Base-by-base conservation (phyloP, 2,113 vertebrate species). In the Elachura formosa region DNA sequence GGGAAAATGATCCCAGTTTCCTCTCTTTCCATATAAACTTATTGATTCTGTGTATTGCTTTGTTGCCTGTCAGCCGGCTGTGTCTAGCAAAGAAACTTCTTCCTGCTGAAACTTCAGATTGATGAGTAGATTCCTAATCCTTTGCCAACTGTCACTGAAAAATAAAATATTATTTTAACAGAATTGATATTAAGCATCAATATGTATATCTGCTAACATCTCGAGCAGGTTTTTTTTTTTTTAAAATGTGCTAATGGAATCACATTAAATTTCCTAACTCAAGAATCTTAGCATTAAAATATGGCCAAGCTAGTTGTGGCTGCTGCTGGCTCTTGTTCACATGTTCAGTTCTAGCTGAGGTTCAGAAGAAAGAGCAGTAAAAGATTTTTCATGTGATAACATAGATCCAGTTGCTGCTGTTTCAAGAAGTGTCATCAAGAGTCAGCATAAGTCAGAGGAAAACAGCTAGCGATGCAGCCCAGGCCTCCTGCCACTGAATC, bases 261-360 rank as follows among this genome's bases (percentile, higher is more conserved):
- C 0, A 2, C 25, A 71, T 71, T 77, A 5, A 8, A 46, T 78
- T 81, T 84, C 55, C 7, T 51, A 14, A 67, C 9, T 66, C 5
- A 11, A 9, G 5, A 1, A 7, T 29, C 45, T 77, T 21, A 58
- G 1, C 0, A 0, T 51, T 75, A 67, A 75, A 71, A 58, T 63
- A 63, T 4, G 3, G 28, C 41, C 14, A 41, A 68, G 14, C 17
- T 33, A 55, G 18, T 12, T 41, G 40, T 75, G 77, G 25, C 64
- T 88, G 56, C 43, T 72, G 4, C 24, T 51, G 29, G 45, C 17
- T 75, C 34, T 85, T 38, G 34, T 41, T 41, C 45, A 11, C 3
- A 2, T 9, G 9, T 40, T 69, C 61, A 49, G 54, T 48, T 72
- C 63, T 66, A 56, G 34, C 34, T 67, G 41, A 68, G 14, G 15